These are phyloP conservation scores for Macrobrachium nipponense DNA, from an alignment of 1,140 invertebrate species.

Conservation along the genomic window DNA sequence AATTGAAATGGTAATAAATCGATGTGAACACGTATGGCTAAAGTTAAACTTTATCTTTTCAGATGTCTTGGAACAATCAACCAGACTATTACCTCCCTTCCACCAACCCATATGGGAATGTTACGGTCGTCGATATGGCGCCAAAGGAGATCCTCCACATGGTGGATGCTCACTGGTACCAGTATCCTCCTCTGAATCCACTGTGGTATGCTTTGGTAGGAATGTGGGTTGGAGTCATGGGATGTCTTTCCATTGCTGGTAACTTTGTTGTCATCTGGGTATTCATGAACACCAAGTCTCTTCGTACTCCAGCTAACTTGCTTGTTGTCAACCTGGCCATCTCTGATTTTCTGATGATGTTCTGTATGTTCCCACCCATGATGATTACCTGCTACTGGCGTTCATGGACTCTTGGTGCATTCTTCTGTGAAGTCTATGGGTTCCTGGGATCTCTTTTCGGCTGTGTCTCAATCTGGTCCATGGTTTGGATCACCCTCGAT, in stretches of 20 bases:
- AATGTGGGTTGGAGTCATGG: not conserved
- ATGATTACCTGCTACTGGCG: not conserved
- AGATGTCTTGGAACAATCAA: no score
- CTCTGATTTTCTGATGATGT: slow-evolving; percentile 1
- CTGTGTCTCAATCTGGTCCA: slow-evolving; percentile 2
- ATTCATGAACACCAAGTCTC: not conserved
- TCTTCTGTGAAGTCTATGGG: not conserved
- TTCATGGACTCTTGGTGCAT: not conserved
- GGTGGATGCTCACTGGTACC: not conserved
- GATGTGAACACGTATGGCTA: no score
- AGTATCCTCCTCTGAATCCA: not conserved
- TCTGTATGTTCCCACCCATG: not conserved
- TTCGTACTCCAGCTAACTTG: not conserved
- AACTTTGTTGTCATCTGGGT: slow-evolving; percentile 2
- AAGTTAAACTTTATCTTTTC: no score
- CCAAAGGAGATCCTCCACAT: not conserved
- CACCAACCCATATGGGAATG: slow-evolving; percentile 1
- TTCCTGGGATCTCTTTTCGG: not conserved
- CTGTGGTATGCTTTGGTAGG: not conserved
- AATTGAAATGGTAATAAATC: no score
- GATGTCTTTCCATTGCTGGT: not conserved
- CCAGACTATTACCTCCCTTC: no score
- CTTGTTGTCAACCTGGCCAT: not conserved
- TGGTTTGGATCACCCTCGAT: not conserved
- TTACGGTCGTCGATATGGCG: not conserved